Evolutionary conservation across 2,797 vertebrate genomes (phyloP).

Genomic region (Girardinus metallicus): DNA sequence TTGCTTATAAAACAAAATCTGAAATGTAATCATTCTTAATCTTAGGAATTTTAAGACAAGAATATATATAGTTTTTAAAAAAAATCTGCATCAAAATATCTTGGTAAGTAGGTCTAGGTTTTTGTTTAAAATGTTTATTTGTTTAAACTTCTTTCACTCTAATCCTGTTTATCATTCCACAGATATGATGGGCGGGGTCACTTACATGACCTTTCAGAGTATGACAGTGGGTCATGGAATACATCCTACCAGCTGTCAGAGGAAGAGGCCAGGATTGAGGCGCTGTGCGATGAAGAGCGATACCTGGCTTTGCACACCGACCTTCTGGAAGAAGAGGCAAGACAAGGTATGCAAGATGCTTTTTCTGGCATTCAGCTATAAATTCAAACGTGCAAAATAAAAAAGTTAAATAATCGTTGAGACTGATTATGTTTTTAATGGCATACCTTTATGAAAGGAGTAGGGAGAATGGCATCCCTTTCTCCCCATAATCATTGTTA

Average conservation of each 20-base stretch:
- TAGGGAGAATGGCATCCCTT: background rate
- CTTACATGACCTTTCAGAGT: constrained; percentile 99
- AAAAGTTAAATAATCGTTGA: background rate
- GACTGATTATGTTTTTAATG: background rate
- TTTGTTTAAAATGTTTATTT: constrained; percentile 40
- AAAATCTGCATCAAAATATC: constrained; percentile 53
- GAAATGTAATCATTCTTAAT: constrained; percentile 47
- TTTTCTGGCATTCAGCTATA: background rate
- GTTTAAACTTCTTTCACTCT: constrained; percentile 62
- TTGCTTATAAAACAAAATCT: constrained; percentile 62
- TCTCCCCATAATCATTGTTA: background rate
- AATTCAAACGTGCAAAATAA: background rate
- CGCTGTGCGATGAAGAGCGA: constrained; percentile 98
- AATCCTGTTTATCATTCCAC: constrained; percentile 87
- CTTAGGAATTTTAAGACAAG: constrained; percentile 47
- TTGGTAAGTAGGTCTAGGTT: constrained; percentile 78
- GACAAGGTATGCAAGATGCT: constrained; percentile 87
- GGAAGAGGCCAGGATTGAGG: constrained; percentile 96
- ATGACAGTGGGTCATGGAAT: constrained; percentile 98
- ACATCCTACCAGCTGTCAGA: constrained; percentile 95
- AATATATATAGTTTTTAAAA: background rate
- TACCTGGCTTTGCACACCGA: constrained; percentile 99
- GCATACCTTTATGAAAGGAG: background rate
- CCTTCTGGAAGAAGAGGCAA: constrained; percentile 98
- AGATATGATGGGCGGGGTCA: constrained; percentile 99